Conservation (phyloP, 64 coral and sea anemone genomes). For the Pachyseris speciosa region DNA sequence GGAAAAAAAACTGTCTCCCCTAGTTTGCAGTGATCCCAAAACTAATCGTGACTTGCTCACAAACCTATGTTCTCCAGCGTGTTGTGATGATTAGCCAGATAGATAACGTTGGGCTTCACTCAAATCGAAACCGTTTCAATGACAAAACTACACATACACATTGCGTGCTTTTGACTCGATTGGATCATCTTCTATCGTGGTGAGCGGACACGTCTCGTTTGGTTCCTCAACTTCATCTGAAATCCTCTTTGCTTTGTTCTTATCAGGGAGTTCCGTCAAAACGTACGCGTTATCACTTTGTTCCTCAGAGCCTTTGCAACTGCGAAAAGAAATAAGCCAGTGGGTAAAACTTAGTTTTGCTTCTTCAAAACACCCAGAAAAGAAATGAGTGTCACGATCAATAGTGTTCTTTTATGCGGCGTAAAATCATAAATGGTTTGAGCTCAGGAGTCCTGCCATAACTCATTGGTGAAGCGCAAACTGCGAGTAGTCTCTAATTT, state of each 20-base stretch:
- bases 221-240: neutral
- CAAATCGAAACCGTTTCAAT: neutral
- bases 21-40: no score
- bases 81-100: neutral
- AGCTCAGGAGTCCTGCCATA: no score
- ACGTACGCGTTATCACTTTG: neutral
- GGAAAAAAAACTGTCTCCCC: no score
- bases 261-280: neutral
- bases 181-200: neutral
- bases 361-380: no score
- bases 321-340: neutral
- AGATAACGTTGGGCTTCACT: neutral
- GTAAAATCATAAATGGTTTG: no score
- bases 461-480: no score
- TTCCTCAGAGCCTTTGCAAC: neutral
- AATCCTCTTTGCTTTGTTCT: neutral
- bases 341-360: no score
- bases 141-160: neutral
- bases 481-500: no score
- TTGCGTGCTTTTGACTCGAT: neutral
- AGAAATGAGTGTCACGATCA: no score
- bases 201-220: neutral
- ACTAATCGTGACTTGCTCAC: no score
- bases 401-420: no score
- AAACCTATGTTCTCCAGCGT: neutral